Evolutionary conservation across 1,140 invertebrate species (phyloP).

Genomic region (Ceratina calcarata): DNA sequence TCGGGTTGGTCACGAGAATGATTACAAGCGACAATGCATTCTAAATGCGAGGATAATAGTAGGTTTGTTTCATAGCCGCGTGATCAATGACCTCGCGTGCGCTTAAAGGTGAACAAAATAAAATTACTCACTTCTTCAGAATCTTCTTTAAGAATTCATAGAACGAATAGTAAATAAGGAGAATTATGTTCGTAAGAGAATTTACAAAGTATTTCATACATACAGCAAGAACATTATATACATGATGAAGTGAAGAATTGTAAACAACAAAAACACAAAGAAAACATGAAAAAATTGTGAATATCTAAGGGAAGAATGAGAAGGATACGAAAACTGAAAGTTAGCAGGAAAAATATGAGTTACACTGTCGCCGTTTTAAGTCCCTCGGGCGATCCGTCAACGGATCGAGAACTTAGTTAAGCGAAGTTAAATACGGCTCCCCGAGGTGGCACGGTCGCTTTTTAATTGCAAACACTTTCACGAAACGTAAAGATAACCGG

Average conservation of each 20-base stretch:
- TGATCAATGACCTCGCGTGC: too few species aligned
- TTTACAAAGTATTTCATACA: neutral
- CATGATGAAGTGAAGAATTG: neutral
- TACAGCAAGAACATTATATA: neutral
- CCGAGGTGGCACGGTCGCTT: slow-evolving; percentile 76
- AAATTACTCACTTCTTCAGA: too few species aligned
- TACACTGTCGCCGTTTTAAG: slow-evolving; percentile 62
- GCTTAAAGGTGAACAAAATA: too few species aligned
- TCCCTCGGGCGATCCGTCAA: slow-evolving; percentile 76
- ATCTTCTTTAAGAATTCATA: too few species aligned
- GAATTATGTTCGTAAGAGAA: too few species aligned
- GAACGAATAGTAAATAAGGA: too few species aligned
- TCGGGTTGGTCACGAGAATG: neutral
- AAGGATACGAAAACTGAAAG: slow-evolving; percentile 24
- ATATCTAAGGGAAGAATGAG: slow-evolving; percentile 1
- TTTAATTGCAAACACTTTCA: slow-evolving; percentile 79
- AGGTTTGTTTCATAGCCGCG: neutral
- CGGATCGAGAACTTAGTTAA: slow-evolving; percentile 78
- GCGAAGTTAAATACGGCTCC: slow-evolving; percentile 80
- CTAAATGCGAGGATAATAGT: neutral
- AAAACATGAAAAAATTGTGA: neutral
- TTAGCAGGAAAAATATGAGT: slow-evolving; percentile 58
- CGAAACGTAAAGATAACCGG: slow-evolving; percentile 66
- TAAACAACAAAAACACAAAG: neutral
- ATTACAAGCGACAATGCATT: neutral